Conservation (phyloP, 2,888 invertebrate species). For the Pristionchus entomophagus region DNA sequence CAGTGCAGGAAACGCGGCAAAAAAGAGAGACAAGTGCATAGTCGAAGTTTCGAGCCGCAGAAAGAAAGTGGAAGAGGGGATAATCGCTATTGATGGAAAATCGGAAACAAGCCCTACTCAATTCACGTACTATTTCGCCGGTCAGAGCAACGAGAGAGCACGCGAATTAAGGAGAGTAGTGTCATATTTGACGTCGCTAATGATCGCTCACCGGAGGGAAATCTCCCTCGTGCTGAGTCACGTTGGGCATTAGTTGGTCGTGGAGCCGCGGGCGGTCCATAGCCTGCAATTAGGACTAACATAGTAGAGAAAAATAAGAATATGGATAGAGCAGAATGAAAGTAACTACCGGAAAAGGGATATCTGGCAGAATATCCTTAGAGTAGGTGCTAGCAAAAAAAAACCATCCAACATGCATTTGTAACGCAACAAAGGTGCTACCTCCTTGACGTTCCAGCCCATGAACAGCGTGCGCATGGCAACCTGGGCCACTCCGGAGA, state of each 20-base stretch:
- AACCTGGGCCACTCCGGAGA: conserved; percentile 49
- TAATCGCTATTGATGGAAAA: too few relatives aligned
- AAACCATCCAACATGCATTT: too few relatives aligned
- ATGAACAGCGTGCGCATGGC: conserved; percentile 47
- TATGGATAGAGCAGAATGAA: too few relatives aligned
- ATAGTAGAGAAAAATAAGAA: too few relatives aligned
- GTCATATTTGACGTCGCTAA: too few relatives aligned
- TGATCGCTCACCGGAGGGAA: conserved; percentile 48
- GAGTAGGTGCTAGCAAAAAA: too few relatives aligned
- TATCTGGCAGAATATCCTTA: too few relatives aligned
- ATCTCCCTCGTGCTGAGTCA: conserved; percentile 47
- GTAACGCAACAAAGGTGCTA: background rate
- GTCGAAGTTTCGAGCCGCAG: background rate
- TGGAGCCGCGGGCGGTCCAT: conserved; percentile 87
- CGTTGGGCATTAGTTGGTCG: conserved; percentile 81
- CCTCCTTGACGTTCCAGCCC: conserved; percentile 81
- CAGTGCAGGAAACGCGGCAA: background rate
- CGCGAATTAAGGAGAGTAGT: too few relatives aligned
- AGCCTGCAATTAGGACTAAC: conserved; percentile 75
- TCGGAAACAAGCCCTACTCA: too few relatives aligned
- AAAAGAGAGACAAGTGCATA: background rate
- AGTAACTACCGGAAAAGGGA: too few relatives aligned
- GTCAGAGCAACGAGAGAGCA: too few relatives aligned
- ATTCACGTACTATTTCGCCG: too few relatives aligned
- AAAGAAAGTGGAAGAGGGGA: background rate